Conservation (phyloP, 37 sponge, comb jelly and placozoan species). For the Tethya wilhelma region DNA sequence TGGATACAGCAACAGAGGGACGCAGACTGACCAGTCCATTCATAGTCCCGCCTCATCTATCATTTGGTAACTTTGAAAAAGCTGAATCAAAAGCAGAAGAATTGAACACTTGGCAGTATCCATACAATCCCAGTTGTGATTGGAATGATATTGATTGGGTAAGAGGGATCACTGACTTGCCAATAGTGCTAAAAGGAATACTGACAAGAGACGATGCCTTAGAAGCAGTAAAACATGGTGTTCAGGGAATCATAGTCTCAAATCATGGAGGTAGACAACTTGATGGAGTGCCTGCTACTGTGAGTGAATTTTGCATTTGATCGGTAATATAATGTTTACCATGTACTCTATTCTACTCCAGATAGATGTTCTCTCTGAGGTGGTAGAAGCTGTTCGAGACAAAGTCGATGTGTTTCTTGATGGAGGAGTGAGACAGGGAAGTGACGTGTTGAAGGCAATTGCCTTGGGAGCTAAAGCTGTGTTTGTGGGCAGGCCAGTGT, state of each 20-base stretch:
- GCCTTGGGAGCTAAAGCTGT: slow-evolving; percentile 92
- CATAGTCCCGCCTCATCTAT: slow-evolving; percentile 70
- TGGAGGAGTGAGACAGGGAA: slow-evolving; percentile 90
- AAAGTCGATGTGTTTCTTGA: slow-evolving; percentile 84
- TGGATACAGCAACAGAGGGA: slow-evolving; percentile 79
- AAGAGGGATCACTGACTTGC: slow-evolving; percentile 60
- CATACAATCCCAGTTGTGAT: slow-evolving; percentile 49
- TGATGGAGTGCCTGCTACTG: slow-evolving; percentile 88
- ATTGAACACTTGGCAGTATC: background rate
- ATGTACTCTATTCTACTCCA: too few relatives aligned
- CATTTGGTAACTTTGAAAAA: slow-evolving; percentile 68
- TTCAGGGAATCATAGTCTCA: slow-evolving; percentile 87
- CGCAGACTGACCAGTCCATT: slow-evolving; percentile 63
- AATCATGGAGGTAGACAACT: slow-evolving; percentile 96
- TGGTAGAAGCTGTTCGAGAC: slow-evolving; percentile 76
- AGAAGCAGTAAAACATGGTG: slow-evolving; percentile 72
- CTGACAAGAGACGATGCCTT: slow-evolving; percentile 86
- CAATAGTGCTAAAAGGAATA: slow-evolving; percentile 86
- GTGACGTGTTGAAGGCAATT: slow-evolving; percentile 91
- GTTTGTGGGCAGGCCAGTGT: slow-evolving; percentile 88
- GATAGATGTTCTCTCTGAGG: slow-evolving; percentile 83
- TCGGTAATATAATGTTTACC: too few relatives aligned
- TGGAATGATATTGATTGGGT: slow-evolving; percentile 88
- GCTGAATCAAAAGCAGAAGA: background rate
- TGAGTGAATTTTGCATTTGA: too few relatives aligned